Percentiles rank a stretch among this genome's conserved stretches.
phyloP scores from a whole-genome alignment of 2,888 invertebrate species.

The Cremastobaeus sp. region DNA sequence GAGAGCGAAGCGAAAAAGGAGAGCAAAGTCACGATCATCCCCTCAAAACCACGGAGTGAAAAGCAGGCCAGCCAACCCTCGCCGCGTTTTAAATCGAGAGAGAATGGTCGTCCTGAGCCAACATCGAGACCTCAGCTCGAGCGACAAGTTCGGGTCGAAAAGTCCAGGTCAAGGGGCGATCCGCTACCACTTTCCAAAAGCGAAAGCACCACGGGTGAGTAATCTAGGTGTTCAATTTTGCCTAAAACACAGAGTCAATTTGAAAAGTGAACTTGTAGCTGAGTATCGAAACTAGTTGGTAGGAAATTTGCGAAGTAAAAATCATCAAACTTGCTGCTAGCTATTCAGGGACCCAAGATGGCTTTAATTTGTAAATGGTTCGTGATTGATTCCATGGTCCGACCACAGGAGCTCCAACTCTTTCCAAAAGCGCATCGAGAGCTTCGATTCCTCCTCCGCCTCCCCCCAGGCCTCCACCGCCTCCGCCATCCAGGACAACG shows the following conservation, averaged over 20 bases:
- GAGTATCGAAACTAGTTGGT: too few species aligned
- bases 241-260: too few species aligned
- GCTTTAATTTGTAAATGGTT: too few species aligned
- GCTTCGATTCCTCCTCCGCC: slow-evolving; percentile 80
- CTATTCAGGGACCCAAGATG: too few species aligned
- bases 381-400: neutral
- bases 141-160: slow-evolving; percentile 75
- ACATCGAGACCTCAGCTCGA: slow-evolving; percentile 74
- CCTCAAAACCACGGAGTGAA: slow-evolving; percentile 74
- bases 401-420: slow-evolving; percentile 74
- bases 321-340: too few species aligned
- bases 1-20: slow-evolving; percentile 72
- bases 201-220: slow-evolving; percentile 75
- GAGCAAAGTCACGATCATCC: slow-evolving; percentile 78
- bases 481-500: slow-evolving; percentile 79
- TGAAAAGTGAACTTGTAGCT: too few species aligned
- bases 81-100: slow-evolving; percentile 67
- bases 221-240: neutral
- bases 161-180: slow-evolving; percentile 74
- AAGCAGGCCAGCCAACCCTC: slow-evolving; percentile 69
- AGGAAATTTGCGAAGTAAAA: too few species aligned
- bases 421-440: slow-evolving; percentile 76
- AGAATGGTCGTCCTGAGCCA: slow-evolving; percentile 75
- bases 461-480: slow-evolving; percentile 86
- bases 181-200: slow-evolving; percentile 73